Percentiles rank a stretch among this genome's conserved stretches.
Evolutionary conservation across 2,888 invertebrate genomes (phyloP).

Genomic region (Dicyrtomina minuta): DNA sequence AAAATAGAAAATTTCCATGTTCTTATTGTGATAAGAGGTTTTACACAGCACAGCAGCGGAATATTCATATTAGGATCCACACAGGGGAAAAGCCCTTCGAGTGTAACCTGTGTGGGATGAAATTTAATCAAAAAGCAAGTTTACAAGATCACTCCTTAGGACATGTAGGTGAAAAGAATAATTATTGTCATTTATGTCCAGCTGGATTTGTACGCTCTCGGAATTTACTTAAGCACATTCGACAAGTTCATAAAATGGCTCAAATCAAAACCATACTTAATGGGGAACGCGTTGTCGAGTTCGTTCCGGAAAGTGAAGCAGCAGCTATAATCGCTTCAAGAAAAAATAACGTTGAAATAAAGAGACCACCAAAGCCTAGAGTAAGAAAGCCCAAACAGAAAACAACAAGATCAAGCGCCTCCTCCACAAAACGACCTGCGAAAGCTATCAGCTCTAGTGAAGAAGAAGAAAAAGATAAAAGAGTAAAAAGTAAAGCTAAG

Average conservation of each 20-base stretch:
- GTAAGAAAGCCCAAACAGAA: not conserved
- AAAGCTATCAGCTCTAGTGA: no score
- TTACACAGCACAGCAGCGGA: constrained; percentile 20
- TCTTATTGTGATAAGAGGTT: constrained; percentile 18
- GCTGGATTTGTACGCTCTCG: constrained; percentile 21
- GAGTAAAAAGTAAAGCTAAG: no score
- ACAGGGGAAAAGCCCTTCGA: constrained; percentile 18
- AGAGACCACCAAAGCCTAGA: constrained; percentile 2
- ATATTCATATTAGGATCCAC: constrained; percentile 17
- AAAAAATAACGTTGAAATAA: constrained; percentile 14
- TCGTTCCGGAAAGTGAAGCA: constrained; percentile 26
- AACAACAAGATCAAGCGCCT: no score
- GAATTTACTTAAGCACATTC: constrained; percentile 23
- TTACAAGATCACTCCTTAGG: constrained; percentile 14
- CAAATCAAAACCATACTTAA: constrained; percentile 26
- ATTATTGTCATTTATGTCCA: constrained; percentile 8
- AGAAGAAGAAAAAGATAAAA: no score
- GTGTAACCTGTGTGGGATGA: constrained; percentile 24
- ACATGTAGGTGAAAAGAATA: constrained; percentile 25
- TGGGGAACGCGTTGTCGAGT: constrained; percentile 18
- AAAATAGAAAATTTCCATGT: constrained; percentile 21
- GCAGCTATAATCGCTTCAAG: constrained; percentile 15
- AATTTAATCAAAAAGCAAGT: constrained; percentile 21
- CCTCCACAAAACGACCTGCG: no score
- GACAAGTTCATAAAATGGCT: constrained; percentile 26